Evolutionary conservation across 1,140 invertebrate species (phyloP).

Genomic region (Leguminivora glycinivorella): DNA sequence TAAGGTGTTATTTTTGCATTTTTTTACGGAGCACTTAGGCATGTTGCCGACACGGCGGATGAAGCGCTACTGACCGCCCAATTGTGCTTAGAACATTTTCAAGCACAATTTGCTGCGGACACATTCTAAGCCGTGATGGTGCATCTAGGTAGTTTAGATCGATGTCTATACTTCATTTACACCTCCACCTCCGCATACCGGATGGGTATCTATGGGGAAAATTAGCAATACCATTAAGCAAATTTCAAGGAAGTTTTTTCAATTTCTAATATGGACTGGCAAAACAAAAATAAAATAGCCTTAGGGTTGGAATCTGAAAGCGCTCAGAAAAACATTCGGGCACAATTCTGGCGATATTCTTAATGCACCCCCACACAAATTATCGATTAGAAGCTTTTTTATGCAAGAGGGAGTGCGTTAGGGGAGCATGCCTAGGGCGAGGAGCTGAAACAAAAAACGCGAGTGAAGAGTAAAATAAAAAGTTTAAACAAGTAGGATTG

Average conservation of each 20-base stretch:
- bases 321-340: conserved; percentile 73
- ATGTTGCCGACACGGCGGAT: no score
- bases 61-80: no score
- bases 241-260: conserved; percentile 6
- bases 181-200: not conserved
- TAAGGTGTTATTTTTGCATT: no score
- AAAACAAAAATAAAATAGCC: conserved; percentile 67
- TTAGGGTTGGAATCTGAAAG: conserved; percentile 72
- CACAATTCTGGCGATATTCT: conserved; percentile 72
- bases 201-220: not conserved
- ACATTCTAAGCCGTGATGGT: no score
- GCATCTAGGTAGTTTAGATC: no score
- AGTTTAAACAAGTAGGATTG: conserved; percentile 78
- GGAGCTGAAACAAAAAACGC: conserved; percentile 77
- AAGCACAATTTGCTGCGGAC: no score
- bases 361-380: conserved; percentile 79
- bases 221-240: conserved; percentile 19
- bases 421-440: conserved; percentile 65
- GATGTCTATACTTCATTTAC: not conserved
- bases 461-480: conserved; percentile 78
- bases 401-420: conserved; percentile 74
- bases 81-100: no score
- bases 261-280: conserved; percentile 61
- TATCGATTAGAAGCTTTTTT: conserved; percentile 79
- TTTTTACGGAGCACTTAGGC: no score